A percentile compares a stretch with the other conserved stretches of the same genome.
phyloP scores from a whole-genome alignment of 2,113 vertebrate species.

The Sylvietta virens region DNA sequence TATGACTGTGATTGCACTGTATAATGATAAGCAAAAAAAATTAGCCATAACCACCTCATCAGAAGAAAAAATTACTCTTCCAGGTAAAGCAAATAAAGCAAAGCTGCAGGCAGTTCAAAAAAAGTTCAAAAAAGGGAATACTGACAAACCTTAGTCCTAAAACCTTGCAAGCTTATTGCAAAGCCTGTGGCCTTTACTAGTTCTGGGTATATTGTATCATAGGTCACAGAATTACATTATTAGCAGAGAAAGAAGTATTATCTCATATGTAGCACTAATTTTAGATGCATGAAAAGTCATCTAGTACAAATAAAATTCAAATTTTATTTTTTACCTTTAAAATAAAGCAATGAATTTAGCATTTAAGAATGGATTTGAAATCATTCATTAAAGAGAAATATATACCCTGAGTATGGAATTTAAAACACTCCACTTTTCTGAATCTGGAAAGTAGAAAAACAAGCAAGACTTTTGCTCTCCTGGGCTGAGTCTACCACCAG shows the following conservation, averaged over 20 bases:
- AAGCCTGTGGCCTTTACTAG: not conserved
- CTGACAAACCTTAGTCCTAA: not conserved
- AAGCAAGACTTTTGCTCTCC: not conserved
- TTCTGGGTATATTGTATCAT: not conserved
- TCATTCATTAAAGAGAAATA: not conserved
- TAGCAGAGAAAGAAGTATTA: not conserved
- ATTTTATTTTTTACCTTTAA: not conserved
- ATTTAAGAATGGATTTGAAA: not conserved
- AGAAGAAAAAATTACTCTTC: not conserved
- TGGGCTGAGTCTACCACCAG: not conserved
- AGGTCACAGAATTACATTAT: not conserved
- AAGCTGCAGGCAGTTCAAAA: not conserved
- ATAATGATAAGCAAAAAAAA: not conserved
- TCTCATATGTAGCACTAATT: not conserved
- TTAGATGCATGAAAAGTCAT: not conserved
- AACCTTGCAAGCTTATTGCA: not conserved
- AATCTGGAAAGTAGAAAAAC: not conserved
- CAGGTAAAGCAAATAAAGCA: not conserved
- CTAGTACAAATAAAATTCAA: not conserved
- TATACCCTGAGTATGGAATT: not conserved
- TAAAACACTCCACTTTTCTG: not conserved
- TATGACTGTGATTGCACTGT: not conserved
- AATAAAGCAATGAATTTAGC: not conserved
- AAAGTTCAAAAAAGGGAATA: not conserved
- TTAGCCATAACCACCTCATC: not conserved